Conservation (phyloP, 2,113 vertebrate species). For the Alces alces region DNA sequence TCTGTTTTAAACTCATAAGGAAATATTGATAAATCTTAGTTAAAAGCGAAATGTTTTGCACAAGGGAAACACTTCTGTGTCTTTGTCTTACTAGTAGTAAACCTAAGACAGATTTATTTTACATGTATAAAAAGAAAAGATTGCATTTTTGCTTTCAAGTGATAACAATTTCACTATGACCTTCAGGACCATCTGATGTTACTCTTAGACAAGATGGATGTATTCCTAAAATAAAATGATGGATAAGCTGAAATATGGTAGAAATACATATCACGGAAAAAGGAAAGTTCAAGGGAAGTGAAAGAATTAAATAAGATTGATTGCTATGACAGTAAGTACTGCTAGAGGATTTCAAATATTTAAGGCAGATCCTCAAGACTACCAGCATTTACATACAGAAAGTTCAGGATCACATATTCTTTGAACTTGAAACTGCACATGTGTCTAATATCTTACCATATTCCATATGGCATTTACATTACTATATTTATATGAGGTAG, state of each 20-base stretch:
- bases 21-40: not conserved
- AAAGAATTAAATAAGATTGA: not conserved
- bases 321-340: conserved; percentile 13
- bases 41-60: not conserved
- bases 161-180: not conserved
- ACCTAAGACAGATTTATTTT: not conserved
- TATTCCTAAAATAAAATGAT: conserved; percentile 41
- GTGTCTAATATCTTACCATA: not conserved
- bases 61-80: not conserved
- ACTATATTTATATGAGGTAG: not conserved
- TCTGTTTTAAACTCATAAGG: not conserved
- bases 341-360: conserved; percentile 43
- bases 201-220: conserved; percentile 14
- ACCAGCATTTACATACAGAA: not conserved
- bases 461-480: not conserved
- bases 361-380: conserved; percentile 13
- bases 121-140: not conserved
- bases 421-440: not conserved
- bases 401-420: not conserved
- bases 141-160: conserved; percentile 22
- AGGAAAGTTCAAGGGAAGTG: conserved; percentile 1
- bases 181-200: not conserved
- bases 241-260: conserved; percentile 34
- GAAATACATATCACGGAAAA: conserved; percentile 41
- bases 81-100: not conserved